Percentiles rank a stretch among this genome's conserved stretches.
These are phyloP conservation scores for Erebia palarica DNA, from an alignment of 2,888 invertebrate species.

Conservation along the genomic window DNA sequence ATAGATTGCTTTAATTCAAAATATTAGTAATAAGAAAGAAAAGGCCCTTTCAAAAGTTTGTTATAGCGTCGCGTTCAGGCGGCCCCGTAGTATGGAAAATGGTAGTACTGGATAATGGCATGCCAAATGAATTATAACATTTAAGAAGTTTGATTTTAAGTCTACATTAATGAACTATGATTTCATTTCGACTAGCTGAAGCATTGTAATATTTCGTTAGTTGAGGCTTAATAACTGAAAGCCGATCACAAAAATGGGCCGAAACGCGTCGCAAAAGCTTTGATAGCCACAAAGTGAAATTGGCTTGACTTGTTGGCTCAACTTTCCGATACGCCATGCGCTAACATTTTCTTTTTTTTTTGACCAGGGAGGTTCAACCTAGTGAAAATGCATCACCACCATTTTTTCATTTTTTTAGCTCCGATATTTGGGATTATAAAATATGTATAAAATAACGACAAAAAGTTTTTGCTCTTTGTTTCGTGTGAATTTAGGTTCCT, in stretches of 20 bases:
- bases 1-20: too few species aligned
- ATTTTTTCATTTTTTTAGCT: background rate
- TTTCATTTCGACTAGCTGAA: background rate
- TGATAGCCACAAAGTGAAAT: slow-evolving; percentile 5
- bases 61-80: too few species aligned
- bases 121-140: background rate
- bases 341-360: background rate
- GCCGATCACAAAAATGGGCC: slow-evolving; percentile 1
- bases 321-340: background rate
- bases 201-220: background rate
- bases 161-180: too few species aligned
- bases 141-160: too few species aligned
- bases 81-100: too few species aligned
- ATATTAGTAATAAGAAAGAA: too few species aligned
- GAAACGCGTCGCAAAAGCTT: background rate
- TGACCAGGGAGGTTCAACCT: background rate
- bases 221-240: background rate
- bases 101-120: too few species aligned
- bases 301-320: slow-evolving; percentile 16
- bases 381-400: background rate
- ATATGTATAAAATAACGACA: too few species aligned
- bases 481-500: too few species aligned
- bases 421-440: too few species aligned
- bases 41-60: too few species aligned
- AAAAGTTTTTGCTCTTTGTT: too few species aligned